A percentile compares a stretch with the other conserved stretches of the same genome.
Evolutionary conservation across 2,797 vertebrate genomes (phyloP).

Genomic region (Amblyraja radiata): DNA sequence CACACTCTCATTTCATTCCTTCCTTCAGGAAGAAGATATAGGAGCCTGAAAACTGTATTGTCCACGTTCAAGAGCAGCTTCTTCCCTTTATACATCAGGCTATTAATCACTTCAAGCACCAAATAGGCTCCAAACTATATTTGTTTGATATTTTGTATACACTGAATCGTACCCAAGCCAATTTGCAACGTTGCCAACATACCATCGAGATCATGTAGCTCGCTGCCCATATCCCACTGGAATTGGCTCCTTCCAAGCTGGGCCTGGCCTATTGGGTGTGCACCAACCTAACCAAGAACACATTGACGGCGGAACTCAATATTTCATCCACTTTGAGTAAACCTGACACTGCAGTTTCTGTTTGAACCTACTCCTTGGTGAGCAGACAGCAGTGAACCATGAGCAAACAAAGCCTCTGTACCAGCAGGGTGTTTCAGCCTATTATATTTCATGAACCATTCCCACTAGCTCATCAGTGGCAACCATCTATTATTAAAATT

Average conservation of each 20-base stretch:
- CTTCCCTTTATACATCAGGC: no score
- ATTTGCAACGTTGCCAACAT: conserved; percentile 18
- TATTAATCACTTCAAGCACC: no score
- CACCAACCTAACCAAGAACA: neutral
- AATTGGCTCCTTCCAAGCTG: neutral
- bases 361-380: neutral
- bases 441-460: neutral
- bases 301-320: conserved; percentile 4
- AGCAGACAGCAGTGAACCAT: neutral
- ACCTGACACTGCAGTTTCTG: neutral
- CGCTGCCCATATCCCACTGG: neutral
- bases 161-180: neutral
- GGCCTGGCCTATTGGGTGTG: neutral
- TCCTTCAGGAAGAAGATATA: no score
- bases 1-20: no score
- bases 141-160: no score
- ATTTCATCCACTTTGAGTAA: neutral
- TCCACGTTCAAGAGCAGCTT: no score
- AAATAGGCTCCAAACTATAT: no score
- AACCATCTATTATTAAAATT: neutral
- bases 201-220: conserved; percentile 13
- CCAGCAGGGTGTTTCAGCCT: neutral
- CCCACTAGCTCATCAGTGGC: neutral
- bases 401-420: neutral
- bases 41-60: no score